Evolutionary conservation across 2,888 invertebrate genomes (phyloP).

Genomic region (Thecocarcelia acutangulata): DNA sequence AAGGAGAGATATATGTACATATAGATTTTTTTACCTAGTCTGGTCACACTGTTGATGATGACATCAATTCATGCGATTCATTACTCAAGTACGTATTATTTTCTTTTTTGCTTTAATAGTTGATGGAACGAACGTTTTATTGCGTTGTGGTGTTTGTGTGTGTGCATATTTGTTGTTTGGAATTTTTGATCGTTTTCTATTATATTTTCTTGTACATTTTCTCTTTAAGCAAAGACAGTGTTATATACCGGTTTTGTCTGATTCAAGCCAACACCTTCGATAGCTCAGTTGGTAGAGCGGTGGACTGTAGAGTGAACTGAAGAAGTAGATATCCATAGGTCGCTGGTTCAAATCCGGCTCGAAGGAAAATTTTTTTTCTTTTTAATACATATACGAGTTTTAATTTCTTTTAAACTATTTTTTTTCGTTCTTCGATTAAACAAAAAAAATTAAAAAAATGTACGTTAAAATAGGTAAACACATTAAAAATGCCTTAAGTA

Average conservation of each 20-base stretch:
- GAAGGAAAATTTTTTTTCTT: conserved; percentile 81
- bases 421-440: conserved; percentile 1
- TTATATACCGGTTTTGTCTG: background rate
- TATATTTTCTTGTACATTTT: conserved; percentile 7
- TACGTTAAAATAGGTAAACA: too few species aligned
- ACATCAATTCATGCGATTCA: too few species aligned
- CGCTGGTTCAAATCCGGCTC: conserved; percentile 87
- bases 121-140: background rate
- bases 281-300: conserved; percentile 81
- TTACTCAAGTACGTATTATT: background rate
- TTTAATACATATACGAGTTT: background rate
- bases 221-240: too few species aligned
- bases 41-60: too few species aligned
- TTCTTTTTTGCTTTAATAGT: too few species aligned
- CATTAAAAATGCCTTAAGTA: too few species aligned
- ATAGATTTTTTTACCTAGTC: too few species aligned
- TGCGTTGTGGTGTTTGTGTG: conserved; percentile 8
- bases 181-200: conserved; percentile 43
- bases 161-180: too few species aligned
- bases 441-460: too few species aligned
- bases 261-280: conserved; percentile 73
- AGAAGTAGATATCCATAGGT: conserved; percentile 83
- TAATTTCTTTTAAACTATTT: conserved; percentile 21
- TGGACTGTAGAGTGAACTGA: conserved; percentile 76
- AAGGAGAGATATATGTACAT: too few species aligned